Conservation (phyloP, 2,113 vertebrate genomes). For the Loxodonta africana region DNA sequence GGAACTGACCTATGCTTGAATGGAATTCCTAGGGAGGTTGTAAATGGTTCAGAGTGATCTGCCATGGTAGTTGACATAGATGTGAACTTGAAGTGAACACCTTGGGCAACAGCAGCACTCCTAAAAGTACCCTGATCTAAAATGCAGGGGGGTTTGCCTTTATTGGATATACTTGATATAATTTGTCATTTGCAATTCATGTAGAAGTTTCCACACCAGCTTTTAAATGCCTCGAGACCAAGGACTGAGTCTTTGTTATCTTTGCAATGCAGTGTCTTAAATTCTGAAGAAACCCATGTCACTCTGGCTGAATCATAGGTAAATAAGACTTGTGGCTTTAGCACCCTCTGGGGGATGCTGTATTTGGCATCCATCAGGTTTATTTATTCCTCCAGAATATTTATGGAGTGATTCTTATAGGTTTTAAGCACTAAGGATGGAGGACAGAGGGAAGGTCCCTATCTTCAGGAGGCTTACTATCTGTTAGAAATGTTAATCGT, state of each 20-base stretch:
- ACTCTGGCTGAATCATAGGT: neutral
- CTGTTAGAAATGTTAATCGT: neutral
- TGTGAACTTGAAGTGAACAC: neutral
- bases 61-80: neutral
- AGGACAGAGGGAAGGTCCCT: neutral
- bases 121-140: neutral
- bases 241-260: neutral
- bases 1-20: neutral
- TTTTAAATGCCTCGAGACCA: neutral
- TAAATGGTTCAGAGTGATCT: neutral
- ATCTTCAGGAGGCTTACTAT: neutral
- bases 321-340: neutral
- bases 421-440: neutral
- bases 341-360: constrained; percentile 40
- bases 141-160: neutral
- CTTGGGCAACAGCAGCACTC: neutral
- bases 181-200: neutral
- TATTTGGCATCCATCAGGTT: neutral
- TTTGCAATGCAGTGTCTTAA: neutral
- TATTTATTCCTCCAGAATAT: neutral
- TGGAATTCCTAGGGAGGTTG: neutral
- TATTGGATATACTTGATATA: neutral
- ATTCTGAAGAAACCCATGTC: neutral
- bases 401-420: neutral
- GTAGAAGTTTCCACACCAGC: neutral